These are phyloP conservation scores for Arvicanthis niloticus DNA, from an alignment of 2,113 vertebrate genomes.

Conservation along the genomic window DNA sequence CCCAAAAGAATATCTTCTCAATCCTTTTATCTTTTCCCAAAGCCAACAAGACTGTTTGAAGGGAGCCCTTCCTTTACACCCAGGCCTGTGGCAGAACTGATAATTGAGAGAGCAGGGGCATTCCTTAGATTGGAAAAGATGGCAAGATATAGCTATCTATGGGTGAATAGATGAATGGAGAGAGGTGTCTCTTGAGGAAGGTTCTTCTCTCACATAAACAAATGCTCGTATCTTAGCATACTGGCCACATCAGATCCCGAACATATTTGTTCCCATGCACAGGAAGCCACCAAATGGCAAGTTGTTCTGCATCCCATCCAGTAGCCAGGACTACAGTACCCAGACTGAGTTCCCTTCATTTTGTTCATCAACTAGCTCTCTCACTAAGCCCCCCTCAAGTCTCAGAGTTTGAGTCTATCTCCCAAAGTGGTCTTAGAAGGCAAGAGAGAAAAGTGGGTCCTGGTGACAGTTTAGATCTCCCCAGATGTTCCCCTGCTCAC, in stretches of 20 bases:
- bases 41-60: not conserved
- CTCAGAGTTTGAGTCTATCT: not conserved
- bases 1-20: slow-evolving; percentile 29
- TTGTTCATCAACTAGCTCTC: not conserved
- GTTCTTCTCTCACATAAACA: not conserved
- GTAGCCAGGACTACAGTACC: fast-evolving
- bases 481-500: not conserved
- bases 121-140: not conserved
- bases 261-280: not conserved
- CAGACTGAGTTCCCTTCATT: not conserved
- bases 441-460: not conserved
- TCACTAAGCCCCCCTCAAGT: not conserved
- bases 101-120: not conserved
- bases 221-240: not conserved
- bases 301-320: fast-evolving
- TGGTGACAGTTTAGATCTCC: not conserved
- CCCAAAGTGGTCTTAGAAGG: not conserved
- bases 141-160: not conserved
- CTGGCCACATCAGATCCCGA: not conserved
- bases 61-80: not conserved
- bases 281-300: too few relatives aligned
- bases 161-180: not conserved
- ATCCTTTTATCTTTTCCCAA: slow-evolving; percentile 17
- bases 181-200: not conserved
- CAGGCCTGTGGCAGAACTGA: not conserved